Percentiles rank a stretch among this genome's conserved stretches.
phyloP scores from a whole-genome alignment of 2,888 invertebrate genomes.

The Empis livida region DNA sequence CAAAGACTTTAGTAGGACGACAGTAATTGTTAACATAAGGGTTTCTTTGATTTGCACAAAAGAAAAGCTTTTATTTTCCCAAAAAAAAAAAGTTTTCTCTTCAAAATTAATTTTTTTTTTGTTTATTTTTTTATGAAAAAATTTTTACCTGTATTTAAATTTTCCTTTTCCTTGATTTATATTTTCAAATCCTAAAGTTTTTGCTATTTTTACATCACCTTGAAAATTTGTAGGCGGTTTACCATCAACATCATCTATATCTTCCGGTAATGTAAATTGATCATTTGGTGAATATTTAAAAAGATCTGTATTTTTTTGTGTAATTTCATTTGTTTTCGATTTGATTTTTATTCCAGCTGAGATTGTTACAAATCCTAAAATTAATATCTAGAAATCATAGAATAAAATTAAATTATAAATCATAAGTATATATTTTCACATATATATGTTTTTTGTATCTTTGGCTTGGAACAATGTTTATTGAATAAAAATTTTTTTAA shows the following conservation, averaged over 20 bases:
- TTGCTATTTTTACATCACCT: constrained; percentile 32
- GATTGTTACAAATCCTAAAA: not conserved
- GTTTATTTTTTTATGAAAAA: not conserved
- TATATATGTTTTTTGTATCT: too few relatives aligned
- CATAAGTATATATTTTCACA: too few relatives aligned
- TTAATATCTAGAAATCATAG: not conserved
- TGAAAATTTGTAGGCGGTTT: constrained; percentile 28
- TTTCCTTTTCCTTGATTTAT: constrained; percentile 28
- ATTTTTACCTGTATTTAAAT: constrained; percentile 26
- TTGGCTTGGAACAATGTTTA: too few relatives aligned
- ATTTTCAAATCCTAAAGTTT: constrained; percentile 27
- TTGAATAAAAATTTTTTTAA: too few relatives aligned
- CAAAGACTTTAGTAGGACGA: too few relatives aligned
- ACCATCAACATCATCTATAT: constrained; percentile 32
- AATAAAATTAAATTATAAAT: too few relatives aligned
- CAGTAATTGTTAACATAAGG: too few relatives aligned
- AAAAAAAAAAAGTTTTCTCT: too few relatives aligned
- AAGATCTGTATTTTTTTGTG: constrained; percentile 26
- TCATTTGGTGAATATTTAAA: constrained; percentile 33
- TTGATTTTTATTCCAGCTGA: not conserved
- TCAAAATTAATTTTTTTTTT: not conserved
- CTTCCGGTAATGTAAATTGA: constrained; percentile 30
- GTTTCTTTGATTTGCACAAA: too few relatives aligned
- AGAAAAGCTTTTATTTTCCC: too few relatives aligned
- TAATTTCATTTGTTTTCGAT: constrained; percentile 18